phyloP scores from a whole-genome alignment of 2,113 vertebrate genomes.

The Oxyura jamaicensis region DNA sequence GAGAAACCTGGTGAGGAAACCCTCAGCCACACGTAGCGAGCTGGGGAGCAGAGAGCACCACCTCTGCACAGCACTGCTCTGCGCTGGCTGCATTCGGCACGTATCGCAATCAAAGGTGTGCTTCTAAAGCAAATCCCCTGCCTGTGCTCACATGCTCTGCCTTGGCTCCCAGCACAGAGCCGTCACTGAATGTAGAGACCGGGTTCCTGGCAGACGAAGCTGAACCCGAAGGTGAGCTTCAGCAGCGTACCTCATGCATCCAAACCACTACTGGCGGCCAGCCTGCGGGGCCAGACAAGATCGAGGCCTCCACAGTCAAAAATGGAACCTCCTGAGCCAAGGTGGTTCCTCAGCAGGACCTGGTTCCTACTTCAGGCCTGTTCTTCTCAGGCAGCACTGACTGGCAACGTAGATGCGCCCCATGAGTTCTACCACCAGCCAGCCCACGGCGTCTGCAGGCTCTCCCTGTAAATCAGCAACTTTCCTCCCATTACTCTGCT shows the following conservation, averaged over 20 bases:
- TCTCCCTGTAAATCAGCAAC: neutral
- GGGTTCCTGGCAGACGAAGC: neutral
- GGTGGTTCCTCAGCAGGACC: neutral
- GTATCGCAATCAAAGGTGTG: too few species aligned
- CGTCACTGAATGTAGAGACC: neutral
- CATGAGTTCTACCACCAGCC: accelerated
- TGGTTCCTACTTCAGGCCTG: neutral
- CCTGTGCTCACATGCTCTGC: accelerated
- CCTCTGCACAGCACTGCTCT: neutral
- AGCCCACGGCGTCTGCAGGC: accelerated
- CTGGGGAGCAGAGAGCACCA: accelerated
- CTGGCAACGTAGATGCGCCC: accelerated
- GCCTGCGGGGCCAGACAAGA: neutral
- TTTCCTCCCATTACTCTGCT: neutral
- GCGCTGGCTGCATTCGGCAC: too few species aligned
- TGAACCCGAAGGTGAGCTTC: neutral
- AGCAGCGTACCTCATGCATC: accelerated
- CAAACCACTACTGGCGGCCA: neutral
- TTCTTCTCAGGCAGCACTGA: neutral
- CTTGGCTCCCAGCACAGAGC: neutral
- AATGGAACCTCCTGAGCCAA: neutral
- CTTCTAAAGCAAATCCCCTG: neutral
- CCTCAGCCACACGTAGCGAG: accelerated
- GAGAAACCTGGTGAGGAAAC: neutral
- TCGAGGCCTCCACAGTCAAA: neutral